A percentile compares a stretch with the other conserved stretches of the same genome.
Evolutionary conservation across 2,797 vertebrate species (phyloP).

Genomic region (Phrynocephalus forsythii): DNA sequence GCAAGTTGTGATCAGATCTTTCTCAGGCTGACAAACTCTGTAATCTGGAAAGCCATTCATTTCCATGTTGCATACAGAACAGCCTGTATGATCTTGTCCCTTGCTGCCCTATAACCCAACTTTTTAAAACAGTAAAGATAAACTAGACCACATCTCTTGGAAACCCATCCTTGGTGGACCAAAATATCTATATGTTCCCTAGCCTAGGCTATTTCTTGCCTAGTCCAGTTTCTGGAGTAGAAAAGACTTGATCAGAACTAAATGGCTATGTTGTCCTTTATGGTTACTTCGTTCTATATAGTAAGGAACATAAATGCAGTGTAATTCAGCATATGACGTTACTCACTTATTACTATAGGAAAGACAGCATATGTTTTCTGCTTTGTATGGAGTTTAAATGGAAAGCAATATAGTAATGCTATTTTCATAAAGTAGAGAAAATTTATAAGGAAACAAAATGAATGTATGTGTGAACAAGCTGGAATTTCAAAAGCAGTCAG

Average conservation of each 20-base stretch:
- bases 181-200: not conserved
- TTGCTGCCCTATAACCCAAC: too few relatives aligned
- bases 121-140: too few relatives aligned
- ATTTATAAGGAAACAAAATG: conserved; percentile 52
- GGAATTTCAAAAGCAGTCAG: conserved; percentile 53
- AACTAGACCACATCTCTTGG: too few relatives aligned
- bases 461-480: conserved; percentile 27
- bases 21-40: too few relatives aligned
- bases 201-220: not conserved
- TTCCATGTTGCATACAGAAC: too few relatives aligned
- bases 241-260: not conserved
- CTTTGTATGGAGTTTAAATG: conserved; percentile 37
- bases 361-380: conserved; percentile 7
- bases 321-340: not conserved
- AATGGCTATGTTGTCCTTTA: not conserved
- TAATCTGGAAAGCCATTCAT: too few relatives aligned
- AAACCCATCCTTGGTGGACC: not conserved
- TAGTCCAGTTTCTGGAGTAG: not conserved
- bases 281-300: not conserved
- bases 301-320: not conserved
- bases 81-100: too few relatives aligned
- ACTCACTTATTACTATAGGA: not conserved
- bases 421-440: conserved; percentile 27
- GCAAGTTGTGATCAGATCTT: too few relatives aligned
- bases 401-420: conserved; percentile 35